These are phyloP conservation scores for Notodonta ziczac DNA, from an alignment of 2,888 invertebrate species.

Conservation along the genomic window DNA sequence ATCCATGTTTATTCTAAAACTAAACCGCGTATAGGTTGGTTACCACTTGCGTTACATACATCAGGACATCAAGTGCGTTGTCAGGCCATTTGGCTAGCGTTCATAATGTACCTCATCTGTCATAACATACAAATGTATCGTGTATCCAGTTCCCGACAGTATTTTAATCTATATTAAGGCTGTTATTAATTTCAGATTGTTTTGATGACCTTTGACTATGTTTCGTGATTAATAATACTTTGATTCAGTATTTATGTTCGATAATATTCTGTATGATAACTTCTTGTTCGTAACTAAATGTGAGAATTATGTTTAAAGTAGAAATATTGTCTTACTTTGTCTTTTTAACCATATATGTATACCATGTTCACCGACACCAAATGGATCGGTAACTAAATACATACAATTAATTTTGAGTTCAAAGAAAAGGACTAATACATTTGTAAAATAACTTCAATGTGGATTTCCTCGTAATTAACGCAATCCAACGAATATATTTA, in stretches of 20 bases:
- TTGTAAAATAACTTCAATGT: conserved; percentile 27
- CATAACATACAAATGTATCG: conserved; percentile 66
- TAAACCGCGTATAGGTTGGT: conserved; percentile 22
- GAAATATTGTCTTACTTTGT: background rate
- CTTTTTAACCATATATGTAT: conserved; percentile 1
- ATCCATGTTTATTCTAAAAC: background rate
- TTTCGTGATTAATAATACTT: conserved; percentile 11
- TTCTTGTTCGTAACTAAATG: too few species aligned
- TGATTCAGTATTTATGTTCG: background rate
- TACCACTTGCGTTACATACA: conserved; percentile 66
- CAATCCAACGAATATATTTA: conserved; percentile 1
- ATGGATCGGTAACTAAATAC: background rate
- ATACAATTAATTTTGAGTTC: background rate
- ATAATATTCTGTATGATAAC: too few species aligned
- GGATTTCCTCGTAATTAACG: conserved; percentile 64
- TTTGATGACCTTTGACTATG: conserved; percentile 35
- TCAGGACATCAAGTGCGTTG: conserved; percentile 72
- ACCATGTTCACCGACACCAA: background rate
- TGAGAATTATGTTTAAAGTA: too few species aligned
- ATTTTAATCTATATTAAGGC: conserved; percentile 39
- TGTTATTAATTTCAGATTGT: conserved; percentile 12
- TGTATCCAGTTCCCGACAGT: conserved; percentile 34
- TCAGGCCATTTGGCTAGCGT: conserved; percentile 69
- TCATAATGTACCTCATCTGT: conserved; percentile 64
- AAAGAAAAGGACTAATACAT: conserved; percentile 2